Evolutionary conservation across 2,888 invertebrate genomes (phyloP).

Genomic region (Chorisops tibialis): DNA sequence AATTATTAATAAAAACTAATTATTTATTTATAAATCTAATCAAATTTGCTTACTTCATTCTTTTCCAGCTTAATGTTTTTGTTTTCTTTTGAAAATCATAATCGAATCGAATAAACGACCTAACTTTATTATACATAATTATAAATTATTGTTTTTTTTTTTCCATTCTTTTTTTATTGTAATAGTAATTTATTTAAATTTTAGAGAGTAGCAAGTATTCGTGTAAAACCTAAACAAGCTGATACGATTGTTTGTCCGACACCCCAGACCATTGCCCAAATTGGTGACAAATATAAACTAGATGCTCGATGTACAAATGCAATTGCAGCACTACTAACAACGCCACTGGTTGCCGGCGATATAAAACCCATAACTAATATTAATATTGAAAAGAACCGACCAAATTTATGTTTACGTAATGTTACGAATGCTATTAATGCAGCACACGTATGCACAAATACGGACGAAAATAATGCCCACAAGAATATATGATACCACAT

Average conservation of each 20-base stretch:
- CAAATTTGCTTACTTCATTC: too few relatives aligned
- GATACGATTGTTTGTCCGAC: constrained; percentile 88
- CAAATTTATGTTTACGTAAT: constrained; percentile 89
- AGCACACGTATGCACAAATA: constrained; percentile 88
- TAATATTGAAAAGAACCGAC: constrained; percentile 87
- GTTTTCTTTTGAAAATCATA: too few relatives aligned
- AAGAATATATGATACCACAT: constrained; percentile 98
- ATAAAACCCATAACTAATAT: constrained; percentile 87
- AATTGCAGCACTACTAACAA: constrained; percentile 85
- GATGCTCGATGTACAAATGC: constrained; percentile 92
- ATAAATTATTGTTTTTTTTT: not conserved
- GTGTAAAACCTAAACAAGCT: constrained; percentile 86
- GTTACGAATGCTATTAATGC: constrained; percentile 88
- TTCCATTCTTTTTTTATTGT: not conserved
- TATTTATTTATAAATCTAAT: too few relatives aligned
- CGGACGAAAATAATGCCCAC: constrained; percentile 92
- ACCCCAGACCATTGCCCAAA: constrained; percentile 92
- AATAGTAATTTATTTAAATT: constrained; percentile 25
- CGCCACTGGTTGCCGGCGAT: constrained; percentile 83
- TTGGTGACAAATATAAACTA: constrained; percentile 81
- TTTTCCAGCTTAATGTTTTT: too few relatives aligned
- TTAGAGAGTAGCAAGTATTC: constrained; percentile 89
- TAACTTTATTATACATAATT: not conserved
- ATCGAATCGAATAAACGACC: too few relatives aligned
- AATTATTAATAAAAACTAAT: too few relatives aligned